phyloP scores from a whole-genome alignment of 2,113 vertebrate genomes.

The Prietella phreatophila region DNA sequence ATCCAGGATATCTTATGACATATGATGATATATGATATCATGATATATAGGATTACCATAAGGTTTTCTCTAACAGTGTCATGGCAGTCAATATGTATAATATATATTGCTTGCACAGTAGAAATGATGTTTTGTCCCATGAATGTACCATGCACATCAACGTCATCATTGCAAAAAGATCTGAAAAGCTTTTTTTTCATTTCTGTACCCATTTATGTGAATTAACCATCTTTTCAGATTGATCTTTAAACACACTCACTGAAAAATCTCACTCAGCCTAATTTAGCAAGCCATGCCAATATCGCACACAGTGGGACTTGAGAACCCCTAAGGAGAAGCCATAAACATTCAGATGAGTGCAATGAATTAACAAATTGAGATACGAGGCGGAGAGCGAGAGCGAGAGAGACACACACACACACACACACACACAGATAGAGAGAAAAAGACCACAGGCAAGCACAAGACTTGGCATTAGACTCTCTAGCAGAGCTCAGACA shows the following conservation, averaged over 20 bases:
- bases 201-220: conserved; percentile 12
- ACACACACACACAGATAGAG: not conserved
- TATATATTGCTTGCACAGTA: too few relatives aligned
- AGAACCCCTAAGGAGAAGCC: conserved; percentile 32
- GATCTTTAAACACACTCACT: conserved; percentile 42
- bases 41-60: too few relatives aligned
- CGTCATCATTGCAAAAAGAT: not conserved
- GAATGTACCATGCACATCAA: too few relatives aligned
- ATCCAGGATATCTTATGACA: too few relatives aligned
- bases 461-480: conserved; percentile 20
- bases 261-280: conserved; percentile 37
- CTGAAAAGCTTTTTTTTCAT: not conserved
- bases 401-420: not conserved
- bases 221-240: conserved; percentile 37
- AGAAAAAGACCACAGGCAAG: conserved; percentile 21
- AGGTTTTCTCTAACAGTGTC: not conserved
- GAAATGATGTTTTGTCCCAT: not conserved
- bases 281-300: conserved; percentile 40
- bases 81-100: not conserved
- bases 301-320: conserved; percentile 33
- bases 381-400: conserved; percentile 5
- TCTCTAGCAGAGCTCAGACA: conserved; percentile 20
- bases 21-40: too few relatives aligned
- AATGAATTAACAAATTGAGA: conserved; percentile 48
- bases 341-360: conserved; percentile 45